Evolutionary conservation across 2,888 invertebrate species (phyloP), one percentile per base, ranked within the genome.

Genomic region (Tanytarsus gracilentus): DNA sequence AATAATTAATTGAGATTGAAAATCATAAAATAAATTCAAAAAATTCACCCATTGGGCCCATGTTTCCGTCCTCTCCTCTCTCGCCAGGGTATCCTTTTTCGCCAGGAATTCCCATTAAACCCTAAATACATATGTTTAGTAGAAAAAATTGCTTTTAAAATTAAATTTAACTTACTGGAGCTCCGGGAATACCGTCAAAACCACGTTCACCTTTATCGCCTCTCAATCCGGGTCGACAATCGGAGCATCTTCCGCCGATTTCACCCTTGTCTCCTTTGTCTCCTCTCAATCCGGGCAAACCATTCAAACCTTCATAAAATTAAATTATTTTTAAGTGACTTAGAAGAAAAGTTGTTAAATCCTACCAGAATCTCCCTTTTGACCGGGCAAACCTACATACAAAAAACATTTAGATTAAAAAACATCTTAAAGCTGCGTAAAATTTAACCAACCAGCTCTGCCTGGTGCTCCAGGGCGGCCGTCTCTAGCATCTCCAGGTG

Each of bases 141-240:
- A 21, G 14, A 18, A n/a, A n/a, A 33, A 33, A 1, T 9, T 51
- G 21, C 3, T 16, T 30, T 52, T 18, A 29, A 52, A 30, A 14
- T 18, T 53, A 18, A 21, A 23, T 4, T 14, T 2, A 30, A 23
- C 7, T 40, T 55, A 55, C 44, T 23, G 44, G 74, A 44, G 74
- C 69, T 2, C 92, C 92, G 16, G 82, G 77, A 14, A 70, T 64
- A 2, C 91, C 92, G 65, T 85, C 82, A 1, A 70, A 66, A 1
- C 92, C 91, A 14, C 80, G 77, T 21, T 86, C 86, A 39, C 92
- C 92, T 70, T 89, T 91, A 1, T 71, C 72, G 25, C 94, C 94
- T 64, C 80, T 80, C 1, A 71, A 65, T 26, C 94, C 94, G 26
- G 89, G 85, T 62, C 79, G 74, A 68, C 90, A 90, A 63, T 85